Evolutionary conservation across 2,888 invertebrate genomes (phyloP).

Genomic region (Boloria euphrosyne): DNA sequence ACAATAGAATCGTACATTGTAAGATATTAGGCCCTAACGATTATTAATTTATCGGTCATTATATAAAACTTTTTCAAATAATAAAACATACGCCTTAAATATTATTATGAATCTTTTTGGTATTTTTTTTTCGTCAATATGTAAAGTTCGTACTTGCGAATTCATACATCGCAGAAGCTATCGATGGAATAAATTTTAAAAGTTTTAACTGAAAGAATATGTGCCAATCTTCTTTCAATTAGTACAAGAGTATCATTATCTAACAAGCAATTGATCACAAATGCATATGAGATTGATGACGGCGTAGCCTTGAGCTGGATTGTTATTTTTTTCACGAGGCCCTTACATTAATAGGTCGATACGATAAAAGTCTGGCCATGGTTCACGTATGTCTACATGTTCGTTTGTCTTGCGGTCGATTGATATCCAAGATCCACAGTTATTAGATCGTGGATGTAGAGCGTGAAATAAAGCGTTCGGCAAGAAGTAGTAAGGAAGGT

Average conservation of each 20-base stretch:
- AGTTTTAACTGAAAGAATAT: not conserved
- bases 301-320: constrained; percentile 57
- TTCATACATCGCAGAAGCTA: too few species aligned
- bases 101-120: too few species aligned
- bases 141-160: too few species aligned
- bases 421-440: constrained; percentile 63
- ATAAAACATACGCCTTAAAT: too few species aligned
- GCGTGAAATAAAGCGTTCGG: constrained; percentile 76
- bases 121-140: too few species aligned
- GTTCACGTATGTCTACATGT: constrained; percentile 46
- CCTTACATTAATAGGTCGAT: constrained; percentile 62
- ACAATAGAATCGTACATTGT: too few species aligned
- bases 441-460: constrained; percentile 76
- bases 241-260: constrained; percentile 25
- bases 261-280: constrained; percentile 35
- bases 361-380: constrained; percentile 52
- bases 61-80: too few species aligned
- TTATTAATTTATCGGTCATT: too few species aligned
- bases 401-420: constrained; percentile 31
- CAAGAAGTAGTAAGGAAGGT: constrained; percentile 66
- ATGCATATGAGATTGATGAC: constrained; percentile 23
- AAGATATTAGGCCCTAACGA: too few species aligned
- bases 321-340: constrained; percentile 54
- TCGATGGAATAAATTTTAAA: not conserved
- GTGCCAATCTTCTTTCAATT: not conserved